Base-by-base conservation (phyloP, 1,140 invertebrate species). In the Leptinotarsa lineolata region DNA sequence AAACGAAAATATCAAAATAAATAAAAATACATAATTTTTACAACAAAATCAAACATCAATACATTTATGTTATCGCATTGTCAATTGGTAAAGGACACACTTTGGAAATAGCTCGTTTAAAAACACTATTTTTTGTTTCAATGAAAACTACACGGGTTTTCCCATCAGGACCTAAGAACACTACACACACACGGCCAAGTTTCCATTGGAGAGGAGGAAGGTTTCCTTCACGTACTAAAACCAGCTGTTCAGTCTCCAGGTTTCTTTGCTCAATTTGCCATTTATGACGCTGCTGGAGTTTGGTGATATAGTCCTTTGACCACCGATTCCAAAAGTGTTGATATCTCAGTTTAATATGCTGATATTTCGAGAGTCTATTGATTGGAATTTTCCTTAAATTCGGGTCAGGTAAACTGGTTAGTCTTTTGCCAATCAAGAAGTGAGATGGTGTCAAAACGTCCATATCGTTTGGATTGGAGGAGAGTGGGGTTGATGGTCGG, bases 371-470 rank as follows among this genome's bases (percentile, higher is more conserved):
- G 45, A 79, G 65, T 46, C 71, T 70, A 70, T 78, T 80, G 18
- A 65, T 54, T 15, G 72, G 13, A 5, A 65, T 70, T 15, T 77
- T 48, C 20, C 12, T 61, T 1, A 82, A 13, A 44, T 81, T 78
- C 21, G 76, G 77, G 70, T 80, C 79, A 12, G 83, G 83, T 83
- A 76, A 44, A 72, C 78, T 68, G 60, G 74, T 73, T 80, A 84
- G 60, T 77, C 81, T 75, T 44, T 73, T 48, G 20, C 76, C 76
- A 8, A 76, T 77, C 20, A 84, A 69, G 73, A 85, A 84, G 76
- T 85, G 83, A 11, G 78, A 73, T 11, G 84, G 82, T 12, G 76
- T 84, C 4, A 84, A 24, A 1, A 77, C 69, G 22, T 63, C n/a
- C 45, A 76, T 65, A 64, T 84, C 81, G 30, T 78, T 74, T 4